These are phyloP conservation scores for Pseudomyrmex flavicornis DNA, from an alignment of 1,140 invertebrate species.

Conservation along the genomic window DNA sequence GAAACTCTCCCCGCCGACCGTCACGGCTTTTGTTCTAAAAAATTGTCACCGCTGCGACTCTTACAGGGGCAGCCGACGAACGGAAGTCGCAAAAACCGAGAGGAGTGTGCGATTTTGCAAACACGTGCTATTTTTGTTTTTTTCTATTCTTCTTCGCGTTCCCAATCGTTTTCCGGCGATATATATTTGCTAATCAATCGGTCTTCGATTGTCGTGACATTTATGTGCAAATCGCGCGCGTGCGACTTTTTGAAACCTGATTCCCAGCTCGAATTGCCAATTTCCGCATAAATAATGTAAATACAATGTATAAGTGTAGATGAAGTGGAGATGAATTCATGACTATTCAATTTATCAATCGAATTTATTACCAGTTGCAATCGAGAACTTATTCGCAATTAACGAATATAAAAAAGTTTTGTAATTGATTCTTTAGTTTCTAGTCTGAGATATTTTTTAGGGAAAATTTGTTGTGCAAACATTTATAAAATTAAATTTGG, in stretches of 20 bases:
- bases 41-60: background rate
- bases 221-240: slow-evolving; percentile 7
- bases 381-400: no score
- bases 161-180: background rate
- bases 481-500: no score
- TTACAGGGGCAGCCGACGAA: background rate
- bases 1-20: slow-evolving; percentile 61
- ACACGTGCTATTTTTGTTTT: background rate
- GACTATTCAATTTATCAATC: no score
- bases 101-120: slow-evolving; percentile 25
- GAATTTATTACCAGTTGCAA: no score
- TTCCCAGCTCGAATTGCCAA: background rate
- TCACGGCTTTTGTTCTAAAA: background rate
- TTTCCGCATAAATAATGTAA: background rate
- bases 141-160: background rate
- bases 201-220: background rate
- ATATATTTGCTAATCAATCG: background rate
- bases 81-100: slow-evolving; percentile 22
- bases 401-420: no score
- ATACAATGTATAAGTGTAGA: background rate
- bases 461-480: no score
- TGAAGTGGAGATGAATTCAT: no score
- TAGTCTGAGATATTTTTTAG: no score
- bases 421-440: no score
- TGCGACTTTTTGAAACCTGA: background rate